Conservation (phyloP, 2,797 vertebrate genomes). For the Spatula versicolor region DNA sequence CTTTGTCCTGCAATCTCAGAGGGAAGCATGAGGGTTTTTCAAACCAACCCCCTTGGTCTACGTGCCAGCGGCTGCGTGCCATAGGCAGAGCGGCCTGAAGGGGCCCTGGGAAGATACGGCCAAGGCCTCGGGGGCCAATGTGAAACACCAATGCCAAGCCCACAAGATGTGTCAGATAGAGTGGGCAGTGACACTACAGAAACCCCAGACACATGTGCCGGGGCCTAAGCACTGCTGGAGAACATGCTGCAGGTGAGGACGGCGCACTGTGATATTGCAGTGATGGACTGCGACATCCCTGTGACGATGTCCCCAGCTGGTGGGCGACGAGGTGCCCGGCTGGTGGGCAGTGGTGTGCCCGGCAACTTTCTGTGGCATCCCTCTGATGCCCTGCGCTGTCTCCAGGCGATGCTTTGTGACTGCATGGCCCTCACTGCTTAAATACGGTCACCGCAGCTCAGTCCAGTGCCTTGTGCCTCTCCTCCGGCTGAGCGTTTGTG, state of each 20-base stretch:
- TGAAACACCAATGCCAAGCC: too few species aligned
- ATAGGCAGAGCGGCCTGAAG: not conserved
- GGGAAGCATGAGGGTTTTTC: not conserved
- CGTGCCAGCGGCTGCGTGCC: not conserved
- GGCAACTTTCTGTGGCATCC: not conserved
- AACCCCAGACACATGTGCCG: not conserved
- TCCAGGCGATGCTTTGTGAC: not conserved
- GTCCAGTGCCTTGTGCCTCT: not conserved
- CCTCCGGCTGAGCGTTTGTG: not conserved
- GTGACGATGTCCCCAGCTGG: not conserved
- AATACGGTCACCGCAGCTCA: not conserved
- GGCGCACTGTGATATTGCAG: not conserved
- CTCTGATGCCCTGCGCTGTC: too few species aligned
- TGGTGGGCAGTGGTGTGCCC: too few species aligned
- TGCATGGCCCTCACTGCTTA: not conserved
- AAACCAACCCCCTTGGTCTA: not conserved
- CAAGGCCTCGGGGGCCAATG: not conserved
- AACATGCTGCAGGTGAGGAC: not conserved
- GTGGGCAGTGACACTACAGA: too few species aligned
- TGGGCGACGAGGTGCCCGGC: not conserved
- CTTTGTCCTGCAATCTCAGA: not conserved
- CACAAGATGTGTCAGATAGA: too few species aligned
- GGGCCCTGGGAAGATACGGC: not conserved
- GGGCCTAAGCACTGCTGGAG: not conserved
- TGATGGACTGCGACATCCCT: not conserved